Base-by-base conservation (phyloP, 2,888 invertebrate species). In the Xylota sylvarum region DNA sequence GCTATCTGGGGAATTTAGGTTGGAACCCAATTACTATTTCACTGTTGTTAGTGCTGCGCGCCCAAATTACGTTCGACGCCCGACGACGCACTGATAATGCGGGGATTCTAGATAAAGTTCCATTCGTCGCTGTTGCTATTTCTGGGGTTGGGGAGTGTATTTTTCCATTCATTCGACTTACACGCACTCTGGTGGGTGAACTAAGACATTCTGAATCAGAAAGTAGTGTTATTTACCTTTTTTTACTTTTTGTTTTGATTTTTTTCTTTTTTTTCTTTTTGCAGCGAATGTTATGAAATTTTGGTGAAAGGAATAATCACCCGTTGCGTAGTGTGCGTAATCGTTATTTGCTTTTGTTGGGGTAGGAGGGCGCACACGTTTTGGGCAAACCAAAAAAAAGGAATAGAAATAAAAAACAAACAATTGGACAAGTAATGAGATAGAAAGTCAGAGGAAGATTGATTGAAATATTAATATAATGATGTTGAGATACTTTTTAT, bases 21-120 rank as follows among this genome's bases (percentile, higher is more conserved):
- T 72, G 80, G 14, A 80, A 70, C 80, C 73, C 74, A 84, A 80
- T 84, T 84, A 79, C 79, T 74, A 69, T 64, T 55, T 58, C 48
- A 30, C 10, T 70, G 48, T 35, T 73, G 37, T 27, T 58, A 50
- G 48, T 62, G 69, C 48, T 60, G 67, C 35, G 60, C 37, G 50
- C 48, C 64, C 60, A 78, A 69, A 35, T 48, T 65, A 37, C 46
- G 35, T 73, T 73, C n/a, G 10, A 48, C 58, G 19, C n/a, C n/a
- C 23, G 37, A 30, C 35, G 72, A n/a, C 72, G 37, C 35, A 60
- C 72, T 80, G 72, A 80, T 80, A 80, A 58, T 55, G 69, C 27
- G 40, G 50, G 43, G 30, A 12, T 60, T 67, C 58, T 58, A 62
- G 62, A 79, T 62, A 79, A 72, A 70, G 70, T 70, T 50, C 32